These are phyloP conservation scores for Brenthis ino DNA, from an alignment of 2,888 invertebrate genomes.

Conservation along the genomic window DNA sequence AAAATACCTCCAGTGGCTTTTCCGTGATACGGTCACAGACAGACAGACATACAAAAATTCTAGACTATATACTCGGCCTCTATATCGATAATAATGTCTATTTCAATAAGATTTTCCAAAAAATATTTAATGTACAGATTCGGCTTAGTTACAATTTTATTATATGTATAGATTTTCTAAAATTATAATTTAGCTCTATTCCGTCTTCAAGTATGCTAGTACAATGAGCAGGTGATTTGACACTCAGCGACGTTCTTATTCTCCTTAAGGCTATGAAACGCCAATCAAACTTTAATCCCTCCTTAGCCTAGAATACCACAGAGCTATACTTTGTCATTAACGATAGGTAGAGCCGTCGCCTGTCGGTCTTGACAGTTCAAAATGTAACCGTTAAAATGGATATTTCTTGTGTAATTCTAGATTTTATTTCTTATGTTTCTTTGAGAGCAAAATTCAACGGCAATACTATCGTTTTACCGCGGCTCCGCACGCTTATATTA, in stretches of 20 bases:
- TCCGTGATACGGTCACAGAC: too few species aligned
- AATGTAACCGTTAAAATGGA: constrained; percentile 18
- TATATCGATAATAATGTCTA: too few species aligned
- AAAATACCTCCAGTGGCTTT: too few species aligned
- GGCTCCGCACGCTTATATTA: too few species aligned
- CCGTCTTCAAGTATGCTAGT: neutral
- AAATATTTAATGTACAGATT: too few species aligned
- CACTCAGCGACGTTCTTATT: constrained; percentile 16
- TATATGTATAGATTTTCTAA: neutral
- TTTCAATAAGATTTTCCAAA: too few species aligned
- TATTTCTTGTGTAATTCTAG: constrained; percentile 15
- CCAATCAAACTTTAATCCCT: constrained; percentile 20
- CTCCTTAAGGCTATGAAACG: constrained; percentile 16
- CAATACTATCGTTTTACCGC: too few species aligned
- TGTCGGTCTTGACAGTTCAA: constrained; percentile 17
- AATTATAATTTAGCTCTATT: neutral
- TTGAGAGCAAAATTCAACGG: neutral
- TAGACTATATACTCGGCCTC: too few species aligned
- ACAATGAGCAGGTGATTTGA: constrained; percentile 13
- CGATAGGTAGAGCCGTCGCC: constrained; percentile 14
- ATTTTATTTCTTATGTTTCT: constrained; percentile 16
- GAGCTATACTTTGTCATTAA: constrained; percentile 20
- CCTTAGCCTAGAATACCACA: constrained; percentile 18
- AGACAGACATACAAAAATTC: too few species aligned
- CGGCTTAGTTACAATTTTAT: too few species aligned